Evolutionary conservation across 2,797 vertebrate genomes (phyloP), one percentile per base, ranked within the genome.

Genomic region (Echiichthys vipera): DNA sequence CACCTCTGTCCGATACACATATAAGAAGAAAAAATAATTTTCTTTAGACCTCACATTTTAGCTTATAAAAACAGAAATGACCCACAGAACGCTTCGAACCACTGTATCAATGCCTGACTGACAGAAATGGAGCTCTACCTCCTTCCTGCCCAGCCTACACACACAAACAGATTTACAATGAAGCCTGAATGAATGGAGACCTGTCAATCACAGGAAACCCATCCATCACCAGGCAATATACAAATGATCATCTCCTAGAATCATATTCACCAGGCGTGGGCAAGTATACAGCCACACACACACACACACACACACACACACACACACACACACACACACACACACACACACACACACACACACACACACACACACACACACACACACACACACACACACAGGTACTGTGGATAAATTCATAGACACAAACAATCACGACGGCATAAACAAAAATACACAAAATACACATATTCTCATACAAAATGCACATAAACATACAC

Each of bases 131-230:
- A 81, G 80, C 84, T 79, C 65, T 78, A 27, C 77, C 74, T 79
- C 71, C 80, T 74, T 88, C 53, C 54, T 71, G 82, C 70, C 39
- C 51, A 34, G 84, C 65, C 80, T 68, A 57, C 70, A 85, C 74
- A 82, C 83, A 77, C 68, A 84, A 80, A 73, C 59, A 71, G 72
- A 80, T 81, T 82, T 18, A 83, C 81, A 88, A 84, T 84, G 76
- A 85, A 71, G 77, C 50, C 61, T 3, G 56, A 22, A 66, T 85
- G 71, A 91, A 90, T 78, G 77, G 59, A 75, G 81, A 80, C 56
- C 85, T 88, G 89, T 89, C 89, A 88, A 81, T 92, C 90, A 87
- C 65, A 53, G 79, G 71, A 81, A 88, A 83, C 37, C 70, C 62
- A 81, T 88, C 80, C 74, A 80, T 65, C 83, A 75, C 32, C 69